Conservation (phyloP, 1,140 invertebrate species). For the Atopsyche davidsoni region DNA sequence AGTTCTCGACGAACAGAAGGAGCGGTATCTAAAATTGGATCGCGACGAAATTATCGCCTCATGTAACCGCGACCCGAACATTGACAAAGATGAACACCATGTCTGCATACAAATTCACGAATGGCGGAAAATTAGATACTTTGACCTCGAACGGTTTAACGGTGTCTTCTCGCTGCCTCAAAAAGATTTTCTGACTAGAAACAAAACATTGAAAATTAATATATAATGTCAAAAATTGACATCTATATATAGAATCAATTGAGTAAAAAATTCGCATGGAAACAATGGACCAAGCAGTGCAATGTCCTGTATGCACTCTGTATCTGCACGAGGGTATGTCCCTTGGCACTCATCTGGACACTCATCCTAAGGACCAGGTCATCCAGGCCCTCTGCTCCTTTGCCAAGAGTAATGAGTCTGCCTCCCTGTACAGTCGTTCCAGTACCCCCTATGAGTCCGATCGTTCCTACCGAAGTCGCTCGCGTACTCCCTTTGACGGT, state of each 20-base stretch:
- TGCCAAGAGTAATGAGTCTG: constrained; percentile 32
- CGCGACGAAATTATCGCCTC: constrained; percentile 6
- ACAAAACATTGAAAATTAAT: constrained; percentile 6
- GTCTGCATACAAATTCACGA: neutral
- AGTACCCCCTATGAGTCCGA: constrained; percentile 39
- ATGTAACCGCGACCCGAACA: constrained; percentile 14
- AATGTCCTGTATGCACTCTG: constrained; percentile 77
- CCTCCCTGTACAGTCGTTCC: constrained; percentile 36
- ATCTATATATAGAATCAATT: too few relatives aligned
- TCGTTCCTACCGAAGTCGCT: constrained; percentile 42
- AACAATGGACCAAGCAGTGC: constrained; percentile 49
- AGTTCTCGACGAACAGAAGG: constrained; percentile 7
- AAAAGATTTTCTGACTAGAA: constrained; percentile 18
- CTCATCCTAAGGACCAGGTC: constrained; percentile 79
- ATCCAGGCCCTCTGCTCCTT: constrained; percentile 64
- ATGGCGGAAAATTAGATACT: constrained; percentile 13
- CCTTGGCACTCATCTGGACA: constrained; percentile 70
- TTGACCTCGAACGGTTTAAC: constrained; percentile 13
- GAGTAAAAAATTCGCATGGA: too few relatives aligned
- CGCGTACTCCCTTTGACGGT: constrained; percentile 40
- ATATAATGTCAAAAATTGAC: too few relatives aligned
- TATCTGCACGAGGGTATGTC: constrained; percentile 75
- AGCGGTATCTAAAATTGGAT: constrained; percentile 8
- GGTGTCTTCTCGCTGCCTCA: constrained; percentile 8
- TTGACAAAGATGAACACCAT: constrained; percentile 14